A percentile compares a stretch with the other conserved stretches of the same genome.
Evolutionary conservation across 2,113 vertebrate genomes (phyloP).

Genomic region (Pelobates fuscus): DNA sequence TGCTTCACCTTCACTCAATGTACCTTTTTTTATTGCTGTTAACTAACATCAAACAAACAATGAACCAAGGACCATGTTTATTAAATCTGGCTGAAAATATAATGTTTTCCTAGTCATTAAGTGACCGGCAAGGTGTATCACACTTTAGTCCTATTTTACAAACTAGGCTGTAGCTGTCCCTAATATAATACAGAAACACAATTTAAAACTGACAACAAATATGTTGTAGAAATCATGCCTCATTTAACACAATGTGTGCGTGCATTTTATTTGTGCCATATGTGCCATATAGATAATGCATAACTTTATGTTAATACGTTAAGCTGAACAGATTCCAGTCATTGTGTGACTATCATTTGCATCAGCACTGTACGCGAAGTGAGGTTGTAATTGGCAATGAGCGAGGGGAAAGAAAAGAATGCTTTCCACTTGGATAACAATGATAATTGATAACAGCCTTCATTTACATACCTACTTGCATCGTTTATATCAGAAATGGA

Average conservation of each 20-base stretch:
- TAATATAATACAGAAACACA: conserved; percentile 30
- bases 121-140: conserved; percentile 19
- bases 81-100: conserved; percentile 19
- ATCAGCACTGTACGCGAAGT: conserved; percentile 21
- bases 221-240: conserved; percentile 30
- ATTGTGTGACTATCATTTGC: conserved; percentile 44
- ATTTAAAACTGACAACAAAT: conserved; percentile 32
- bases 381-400: conserved; percentile 31
- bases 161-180: conserved; percentile 8
- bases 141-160: conserved; percentile 1
- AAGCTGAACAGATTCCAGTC: conserved; percentile 23
- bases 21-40: conserved; percentile 13
- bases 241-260: conserved; percentile 22
- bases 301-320: conserved; percentile 38
- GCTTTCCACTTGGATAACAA: conserved; percentile 46
- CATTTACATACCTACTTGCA: conserved; percentile 36
- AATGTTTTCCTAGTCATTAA: conserved; percentile 34
- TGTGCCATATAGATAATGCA: conserved; percentile 37
- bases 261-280: conserved; percentile 39
- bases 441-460: conserved; percentile 47
- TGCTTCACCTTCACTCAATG: too few species aligned
- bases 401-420: conserved; percentile 35
- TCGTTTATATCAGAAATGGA: conserved; percentile 33
- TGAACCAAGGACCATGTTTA: too few species aligned
- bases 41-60: too few species aligned